Percentiles rank a stretch among this genome's conserved stretches.
Evolutionary conservation across 1,140 invertebrate species (phyloP).

Genomic region (Bombus superbus): DNA sequence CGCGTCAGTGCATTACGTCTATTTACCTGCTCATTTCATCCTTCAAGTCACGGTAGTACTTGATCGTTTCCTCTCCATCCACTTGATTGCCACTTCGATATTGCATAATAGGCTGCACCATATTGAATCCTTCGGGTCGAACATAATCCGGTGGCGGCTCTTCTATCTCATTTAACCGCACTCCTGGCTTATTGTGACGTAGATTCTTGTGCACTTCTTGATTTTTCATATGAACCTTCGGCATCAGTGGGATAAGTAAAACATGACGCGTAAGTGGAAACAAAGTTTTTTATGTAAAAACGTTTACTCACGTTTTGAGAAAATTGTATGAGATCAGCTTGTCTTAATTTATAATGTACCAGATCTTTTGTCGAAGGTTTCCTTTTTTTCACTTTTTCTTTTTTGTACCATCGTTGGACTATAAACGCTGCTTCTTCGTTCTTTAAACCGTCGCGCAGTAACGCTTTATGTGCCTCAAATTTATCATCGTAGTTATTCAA

Average conservation of each 20-base stretch:
- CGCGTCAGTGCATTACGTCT: neutral
- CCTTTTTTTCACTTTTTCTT: slow-evolving; percentile 67
- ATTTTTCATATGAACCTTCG: slow-evolving; percentile 87
- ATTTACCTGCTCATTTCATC: slow-evolving; percentile 84
- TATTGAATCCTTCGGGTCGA: slow-evolving; percentile 85
- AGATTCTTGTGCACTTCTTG: slow-evolving; percentile 88
- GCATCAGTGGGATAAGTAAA: neutral
- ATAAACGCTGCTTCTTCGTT: slow-evolving; percentile 82
- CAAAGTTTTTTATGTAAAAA: neutral
- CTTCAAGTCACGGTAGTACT: slow-evolving; percentile 82
- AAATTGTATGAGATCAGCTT: slow-evolving; percentile 82
- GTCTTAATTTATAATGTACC: slow-evolving; percentile 78
- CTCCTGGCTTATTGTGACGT: slow-evolving; percentile 85
- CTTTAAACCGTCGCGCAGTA: slow-evolving; percentile 80
- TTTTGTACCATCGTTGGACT: slow-evolving; percentile 80
- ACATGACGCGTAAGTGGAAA: neutral
- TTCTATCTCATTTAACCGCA: slow-evolving; percentile 83
- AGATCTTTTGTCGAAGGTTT: slow-evolving; percentile 71
- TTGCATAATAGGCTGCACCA: slow-evolving; percentile 83
- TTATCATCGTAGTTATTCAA: slow-evolving; percentile 79
- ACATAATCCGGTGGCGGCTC: slow-evolving; percentile 84
- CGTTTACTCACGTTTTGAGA: slow-evolving; percentile 82
- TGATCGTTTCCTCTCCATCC: slow-evolving; percentile 79
- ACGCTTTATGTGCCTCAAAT: slow-evolving; percentile 77
- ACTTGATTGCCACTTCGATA: slow-evolving; percentile 76